These are phyloP conservation scores for Decapterus maruadsi DNA, from an alignment of 2,797 vertebrate genomes.

Conservation along the genomic window DNA sequence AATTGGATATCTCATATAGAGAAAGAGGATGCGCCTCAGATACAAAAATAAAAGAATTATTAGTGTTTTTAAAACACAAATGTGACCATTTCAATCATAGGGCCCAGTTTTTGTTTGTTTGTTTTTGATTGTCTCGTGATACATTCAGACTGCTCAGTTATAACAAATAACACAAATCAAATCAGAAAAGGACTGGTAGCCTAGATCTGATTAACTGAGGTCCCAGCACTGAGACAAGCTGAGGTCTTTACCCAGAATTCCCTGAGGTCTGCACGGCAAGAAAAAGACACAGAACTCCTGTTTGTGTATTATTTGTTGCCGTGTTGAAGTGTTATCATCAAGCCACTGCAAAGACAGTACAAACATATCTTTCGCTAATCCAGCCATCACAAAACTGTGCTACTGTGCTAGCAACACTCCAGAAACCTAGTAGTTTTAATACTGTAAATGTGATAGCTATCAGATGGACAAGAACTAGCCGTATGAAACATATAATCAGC, in stretches of 20 bases:
- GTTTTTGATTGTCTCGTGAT: no score
- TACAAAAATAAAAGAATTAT: neutral
- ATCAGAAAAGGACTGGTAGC: neutral
- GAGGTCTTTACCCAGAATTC: constrained; percentile 2
- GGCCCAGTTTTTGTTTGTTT: no score
- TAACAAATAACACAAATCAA: neutral
- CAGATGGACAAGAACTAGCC: constrained; percentile 60
- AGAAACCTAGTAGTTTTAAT: constrained; percentile 49
- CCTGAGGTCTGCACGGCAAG: no score
- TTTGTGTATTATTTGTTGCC: neutral
- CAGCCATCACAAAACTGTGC: neutral
- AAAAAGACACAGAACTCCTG: neutral
- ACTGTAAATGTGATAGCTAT: constrained; percentile 61
- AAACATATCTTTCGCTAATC: neutral
- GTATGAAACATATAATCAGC: constrained; percentile 67
- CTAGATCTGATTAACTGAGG: neutral
- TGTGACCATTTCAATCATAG: no score
- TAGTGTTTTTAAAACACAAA: no score
- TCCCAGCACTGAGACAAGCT: neutral
- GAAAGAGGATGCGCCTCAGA: neutral
- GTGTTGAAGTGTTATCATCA: neutral
- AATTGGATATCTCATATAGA: neutral
- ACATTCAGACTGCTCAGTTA: neutral
- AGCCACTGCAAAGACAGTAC: no score
- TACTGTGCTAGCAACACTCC: constrained; percentile 31